These are phyloP conservation scores for Lamellibrachia luymesi DNA, from an alignment of 1,140 invertebrate species.

Conservation along the genomic window DNA sequence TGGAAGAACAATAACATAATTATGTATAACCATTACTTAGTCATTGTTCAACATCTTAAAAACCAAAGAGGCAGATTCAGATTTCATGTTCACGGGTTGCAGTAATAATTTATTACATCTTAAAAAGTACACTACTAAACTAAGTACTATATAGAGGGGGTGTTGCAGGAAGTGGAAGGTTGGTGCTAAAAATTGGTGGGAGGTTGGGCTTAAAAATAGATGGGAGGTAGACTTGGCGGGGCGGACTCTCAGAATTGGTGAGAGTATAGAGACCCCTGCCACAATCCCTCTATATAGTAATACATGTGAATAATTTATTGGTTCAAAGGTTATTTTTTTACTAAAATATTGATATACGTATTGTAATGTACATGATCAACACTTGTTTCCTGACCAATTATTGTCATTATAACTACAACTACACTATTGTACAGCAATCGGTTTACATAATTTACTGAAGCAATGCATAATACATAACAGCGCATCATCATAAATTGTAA, in stretches of 20 bases:
- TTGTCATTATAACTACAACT: background rate
- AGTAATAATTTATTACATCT: background rate
- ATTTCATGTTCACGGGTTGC: too few species aligned
- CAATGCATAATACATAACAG: background rate
- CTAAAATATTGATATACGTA: too few species aligned
- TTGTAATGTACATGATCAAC: background rate
- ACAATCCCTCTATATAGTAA: too few species aligned
- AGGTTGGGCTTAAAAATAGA: too few species aligned
- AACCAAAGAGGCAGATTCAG: background rate
- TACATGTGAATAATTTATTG: too few species aligned
- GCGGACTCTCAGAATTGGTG: too few species aligned
- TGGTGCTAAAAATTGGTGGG: too few species aligned
- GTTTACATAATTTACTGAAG: background rate
- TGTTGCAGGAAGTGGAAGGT: too few species aligned
- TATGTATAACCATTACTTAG: background rate
- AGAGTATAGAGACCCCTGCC: too few species aligned
- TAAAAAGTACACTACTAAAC: background rate
- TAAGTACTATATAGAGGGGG: background rate
- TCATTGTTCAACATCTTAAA: background rate
- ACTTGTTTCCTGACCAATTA: background rate
- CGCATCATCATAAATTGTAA: background rate
- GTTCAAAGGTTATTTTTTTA: too few species aligned
- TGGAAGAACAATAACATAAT: conserved; percentile 55
- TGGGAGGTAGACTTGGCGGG: too few species aligned
- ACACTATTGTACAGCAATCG: background rate